Evolutionary conservation across 2,888 invertebrate genomes (phyloP), one percentile per base, ranked within the genome.

Genomic region (Philaethria dido): DNA sequence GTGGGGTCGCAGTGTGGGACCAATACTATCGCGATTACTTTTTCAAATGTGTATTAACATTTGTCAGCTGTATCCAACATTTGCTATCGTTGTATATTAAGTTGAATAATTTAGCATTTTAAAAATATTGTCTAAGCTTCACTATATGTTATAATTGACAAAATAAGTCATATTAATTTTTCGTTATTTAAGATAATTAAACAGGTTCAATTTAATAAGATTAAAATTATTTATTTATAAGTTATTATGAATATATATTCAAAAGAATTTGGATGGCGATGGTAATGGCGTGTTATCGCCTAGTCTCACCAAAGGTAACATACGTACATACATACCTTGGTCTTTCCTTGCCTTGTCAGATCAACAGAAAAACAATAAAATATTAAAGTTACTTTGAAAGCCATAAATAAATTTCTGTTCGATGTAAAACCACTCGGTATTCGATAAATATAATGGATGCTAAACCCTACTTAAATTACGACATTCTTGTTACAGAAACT

Each of bases 1-100:
- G 73, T 72, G 74, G 69, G 77, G 79, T 78, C 77, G 77, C 77
- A 78, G 57, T 77, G 79, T 48, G 39, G 62, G 63, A 18, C 36
- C 45, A 44, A 54, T 50, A 65, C 29, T 6, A 59, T 54, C 14
- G 16, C 22, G 16, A 48, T 55, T 36, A 60, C 63, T 63, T 54
- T 25, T 52, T 65, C 60, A 42, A 54, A 52, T 44, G n/a, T n/a
- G n/a, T n/a, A 62, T 52, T 69, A 52, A 25, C n/a, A 33, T 25
- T 64, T 36, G 29, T 47, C 22, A 6, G 33, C 33, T 33, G 9
- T 33, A 33, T 8, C 5, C 33, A 33, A 33, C 3, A 5, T 3
- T 33, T 33, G 33, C 8, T 33, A 33, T 33, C 33, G 33, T 33
- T 33, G 8, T 33, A 9, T 8, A 8, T 8, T 33, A 33, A 33